Conservation (phyloP, 1,140 invertebrate genomes). For the Drosophila lini region DNA sequence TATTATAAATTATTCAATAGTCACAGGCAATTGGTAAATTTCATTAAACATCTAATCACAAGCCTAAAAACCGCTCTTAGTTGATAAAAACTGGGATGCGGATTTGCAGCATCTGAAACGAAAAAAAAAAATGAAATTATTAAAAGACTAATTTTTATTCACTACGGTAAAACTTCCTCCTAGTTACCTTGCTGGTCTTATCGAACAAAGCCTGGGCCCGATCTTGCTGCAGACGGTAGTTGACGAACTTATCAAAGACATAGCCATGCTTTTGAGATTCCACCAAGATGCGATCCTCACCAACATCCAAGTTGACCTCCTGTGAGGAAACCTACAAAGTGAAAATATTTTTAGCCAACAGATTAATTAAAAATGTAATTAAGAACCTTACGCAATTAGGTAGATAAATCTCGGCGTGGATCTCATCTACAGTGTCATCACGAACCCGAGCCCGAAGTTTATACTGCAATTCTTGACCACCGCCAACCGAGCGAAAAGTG, state of each 20-base stretch:
- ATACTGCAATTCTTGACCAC: slow-evolving; percentile 73
- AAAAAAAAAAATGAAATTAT: neutral
- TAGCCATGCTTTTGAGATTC: slow-evolving; percentile 86
- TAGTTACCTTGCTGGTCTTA: slow-evolving; percentile 78
- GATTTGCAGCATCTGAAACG: slow-evolving; percentile 78
- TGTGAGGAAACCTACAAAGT: slow-evolving; percentile 85
- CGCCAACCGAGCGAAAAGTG: slow-evolving; percentile 1
- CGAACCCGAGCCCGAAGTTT: slow-evolving; percentile 81
- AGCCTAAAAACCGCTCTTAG: neutral
- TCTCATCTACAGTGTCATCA: slow-evolving; percentile 70
- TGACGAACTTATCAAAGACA: slow-evolving; percentile 89
- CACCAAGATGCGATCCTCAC: slow-evolving; percentile 90
- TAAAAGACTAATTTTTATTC: neutral
- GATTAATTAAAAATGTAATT: neutral
- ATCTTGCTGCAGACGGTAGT: slow-evolving; percentile 86
- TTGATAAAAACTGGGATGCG: slow-evolving; percentile 62
- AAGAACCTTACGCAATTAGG: slow-evolving; percentile 78
- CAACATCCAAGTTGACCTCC: slow-evolving; percentile 88
- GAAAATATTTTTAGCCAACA: slow-evolving; percentile 31
- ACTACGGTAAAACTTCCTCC: neutral
- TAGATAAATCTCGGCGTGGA: slow-evolving; percentile 85
- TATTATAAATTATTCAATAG: slow-evolving; percentile 5
- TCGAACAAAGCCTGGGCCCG: slow-evolving; percentile 88
- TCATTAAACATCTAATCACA: neutral
- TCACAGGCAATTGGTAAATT: slow-evolving; percentile 3